Conservation (phyloP, 2,888 invertebrate genomes). For the Melinopterus prodromus region DNA sequence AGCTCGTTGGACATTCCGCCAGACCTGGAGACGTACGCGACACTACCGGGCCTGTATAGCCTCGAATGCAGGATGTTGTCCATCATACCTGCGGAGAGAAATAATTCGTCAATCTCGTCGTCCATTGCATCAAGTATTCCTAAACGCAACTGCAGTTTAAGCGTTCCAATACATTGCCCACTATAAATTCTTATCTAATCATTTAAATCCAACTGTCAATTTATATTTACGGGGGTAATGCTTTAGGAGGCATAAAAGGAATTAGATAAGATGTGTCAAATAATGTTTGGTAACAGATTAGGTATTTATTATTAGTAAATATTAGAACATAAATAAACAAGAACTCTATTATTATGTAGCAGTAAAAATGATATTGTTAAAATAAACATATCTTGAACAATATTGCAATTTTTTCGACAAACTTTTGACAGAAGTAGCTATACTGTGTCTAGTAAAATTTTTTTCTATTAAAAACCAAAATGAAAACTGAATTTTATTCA, state of each 20-base stretch:
- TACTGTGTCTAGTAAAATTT: too few relatives aligned
- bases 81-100: slow-evolving; percentile 74
- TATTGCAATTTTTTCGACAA: too few relatives aligned
- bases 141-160: background rate
- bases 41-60: slow-evolving; percentile 94
- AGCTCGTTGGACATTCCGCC: slow-evolving; percentile 99
- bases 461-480: too few relatives aligned
- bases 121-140: background rate
- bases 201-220: slow-evolving; percentile 10
- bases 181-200: background rate
- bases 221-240: background rate
- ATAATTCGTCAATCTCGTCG: slow-evolving; percentile 10
- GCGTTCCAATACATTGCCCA: background rate
- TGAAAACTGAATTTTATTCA: too few relatives aligned
- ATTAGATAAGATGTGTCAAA: background rate
- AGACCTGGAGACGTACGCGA: slow-evolving; percentile 97
- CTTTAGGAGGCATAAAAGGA: background rate
- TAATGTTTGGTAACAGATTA: too few relatives aligned
- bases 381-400: too few relatives aligned
- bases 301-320: too few relatives aligned
- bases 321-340: too few relatives aligned
- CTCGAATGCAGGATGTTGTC: slow-evolving; percentile 98
- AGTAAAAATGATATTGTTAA: too few relatives aligned
- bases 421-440: too few relatives aligned
- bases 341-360: too few relatives aligned